A percentile compares a stretch with the other conserved stretches of the same genome.
phyloP scores from a whole-genome alignment of 2,797 vertebrate genomes.

The Mionectes olivaceus region DNA sequence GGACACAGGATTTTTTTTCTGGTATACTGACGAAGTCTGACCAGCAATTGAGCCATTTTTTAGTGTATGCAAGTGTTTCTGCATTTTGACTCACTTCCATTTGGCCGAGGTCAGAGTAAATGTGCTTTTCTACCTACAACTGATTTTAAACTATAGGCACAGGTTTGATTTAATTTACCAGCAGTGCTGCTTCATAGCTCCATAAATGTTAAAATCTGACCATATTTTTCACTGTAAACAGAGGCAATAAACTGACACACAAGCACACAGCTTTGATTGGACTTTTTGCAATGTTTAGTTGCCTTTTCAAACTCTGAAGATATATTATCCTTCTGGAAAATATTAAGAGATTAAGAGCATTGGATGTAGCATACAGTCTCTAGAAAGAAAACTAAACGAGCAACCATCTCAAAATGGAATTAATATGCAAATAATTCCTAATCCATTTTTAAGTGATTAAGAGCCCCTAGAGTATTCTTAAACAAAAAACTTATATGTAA shows the following conservation, averaged over 20 bases:
- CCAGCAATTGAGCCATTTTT: background rate
- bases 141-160: background rate
- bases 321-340: background rate
- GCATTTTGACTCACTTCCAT: background rate
- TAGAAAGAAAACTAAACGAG: background rate
- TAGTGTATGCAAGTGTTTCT: background rate
- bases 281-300: background rate
- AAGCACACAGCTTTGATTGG: background rate
- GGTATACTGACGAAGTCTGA: background rate
- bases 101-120: background rate
- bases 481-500: background rate
- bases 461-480: background rate
- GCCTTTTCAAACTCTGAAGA: background rate
- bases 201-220: background rate
- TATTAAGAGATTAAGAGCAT: background rate
- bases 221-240: background rate
- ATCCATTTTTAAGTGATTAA: background rate
- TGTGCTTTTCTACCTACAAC: background rate
- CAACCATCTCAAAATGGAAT: background rate
- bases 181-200: background rate
- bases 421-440: background rate
- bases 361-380: background rate
- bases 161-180: slow-evolving; percentile 2
- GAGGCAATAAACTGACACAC: background rate
- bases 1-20: background rate